Conservation (phyloP, 2,888 invertebrate genomes). For the Erebia palarica region DNA sequence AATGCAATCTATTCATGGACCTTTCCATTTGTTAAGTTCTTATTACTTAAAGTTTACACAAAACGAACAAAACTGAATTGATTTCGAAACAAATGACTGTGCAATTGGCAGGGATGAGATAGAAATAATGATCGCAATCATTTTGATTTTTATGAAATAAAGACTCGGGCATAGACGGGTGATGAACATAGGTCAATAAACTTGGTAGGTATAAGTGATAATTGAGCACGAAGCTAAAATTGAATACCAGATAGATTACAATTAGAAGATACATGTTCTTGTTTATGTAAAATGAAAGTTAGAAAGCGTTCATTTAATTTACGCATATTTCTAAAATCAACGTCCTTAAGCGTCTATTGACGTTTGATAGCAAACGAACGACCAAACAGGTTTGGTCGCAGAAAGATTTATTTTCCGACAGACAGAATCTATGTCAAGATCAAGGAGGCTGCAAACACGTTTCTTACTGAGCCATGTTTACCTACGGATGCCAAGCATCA, state of each 20-base stretch:
- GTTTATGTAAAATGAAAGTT: not conserved
- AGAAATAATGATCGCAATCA: not conserved
- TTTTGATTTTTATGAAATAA: not conserved
- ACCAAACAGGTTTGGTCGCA: constrained; percentile 61
- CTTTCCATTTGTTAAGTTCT: constrained; percentile 35
- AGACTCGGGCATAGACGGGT: not conserved
- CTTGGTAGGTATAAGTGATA: not conserved
- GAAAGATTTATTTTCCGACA: constrained; percentile 72
- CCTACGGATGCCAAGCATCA: constrained; percentile 54
- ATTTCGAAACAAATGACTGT: constrained; percentile 13
- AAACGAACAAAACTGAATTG: constrained; percentile 5
- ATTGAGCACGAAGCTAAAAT: too few relatives aligned
- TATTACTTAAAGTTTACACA: constrained; percentile 29
- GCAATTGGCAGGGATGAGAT: not conserved
- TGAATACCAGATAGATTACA: too few relatives aligned
- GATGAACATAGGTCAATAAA: not conserved
- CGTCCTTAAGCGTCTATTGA: constrained; percentile 21
- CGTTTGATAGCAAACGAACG: constrained; percentile 55
- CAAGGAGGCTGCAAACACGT: constrained; percentile 68
- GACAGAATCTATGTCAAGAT: constrained; percentile 77
- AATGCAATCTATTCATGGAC: constrained; percentile 36
- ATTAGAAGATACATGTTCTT: not conserved
- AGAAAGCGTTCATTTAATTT: constrained; percentile 2
- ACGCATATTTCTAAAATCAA: constrained; percentile 5
- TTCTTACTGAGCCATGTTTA: constrained; percentile 67